phyloP scores from a whole-genome alignment of 2,888 invertebrate genomes.

The Harmothoe impar region DNA sequence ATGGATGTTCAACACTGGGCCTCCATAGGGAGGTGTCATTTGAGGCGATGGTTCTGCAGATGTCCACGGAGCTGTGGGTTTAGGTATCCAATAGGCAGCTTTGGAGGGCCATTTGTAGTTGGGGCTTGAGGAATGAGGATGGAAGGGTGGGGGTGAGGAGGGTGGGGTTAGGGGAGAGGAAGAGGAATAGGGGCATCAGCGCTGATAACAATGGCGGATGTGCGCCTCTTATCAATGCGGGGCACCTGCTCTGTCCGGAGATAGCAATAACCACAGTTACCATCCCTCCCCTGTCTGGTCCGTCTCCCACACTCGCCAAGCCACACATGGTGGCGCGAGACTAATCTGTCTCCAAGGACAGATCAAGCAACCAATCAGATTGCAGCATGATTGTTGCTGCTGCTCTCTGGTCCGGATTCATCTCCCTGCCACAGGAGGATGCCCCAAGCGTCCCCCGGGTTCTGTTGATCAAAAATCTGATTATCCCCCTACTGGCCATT shows the following conservation, averaged over 20 bases:
- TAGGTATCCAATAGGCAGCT: background rate
- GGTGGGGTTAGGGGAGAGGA: background rate
- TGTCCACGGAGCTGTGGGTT: background rate
- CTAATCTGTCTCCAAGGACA: constrained; percentile 52
- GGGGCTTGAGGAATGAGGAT: background rate
- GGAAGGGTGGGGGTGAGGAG: background rate
- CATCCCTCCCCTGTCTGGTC: background rate
- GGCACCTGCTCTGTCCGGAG: constrained; percentile 21
- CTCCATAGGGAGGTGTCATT: background rate
- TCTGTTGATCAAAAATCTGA: constrained; percentile 51
- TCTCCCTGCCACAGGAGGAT: constrained; percentile 18
- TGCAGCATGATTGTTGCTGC: constrained; percentile 50
- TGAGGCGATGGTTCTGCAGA: background rate
- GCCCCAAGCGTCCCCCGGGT: background rate
- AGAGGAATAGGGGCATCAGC: background rate
- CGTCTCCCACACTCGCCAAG: constrained; percentile 12
- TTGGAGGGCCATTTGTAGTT: background rate
- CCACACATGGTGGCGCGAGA: constrained; percentile 44
- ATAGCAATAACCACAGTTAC: constrained; percentile 12
- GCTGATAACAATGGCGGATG: constrained; percentile 37
- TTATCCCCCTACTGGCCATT: background rate
- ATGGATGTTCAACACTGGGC: background rate
- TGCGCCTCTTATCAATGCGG: constrained; percentile 10
- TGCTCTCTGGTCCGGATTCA: constrained; percentile 48
- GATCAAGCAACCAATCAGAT: constrained; percentile 56